phyloP scores from a whole-genome alignment of 2,888 invertebrate genomes.

The Acleris sparsana region DNA sequence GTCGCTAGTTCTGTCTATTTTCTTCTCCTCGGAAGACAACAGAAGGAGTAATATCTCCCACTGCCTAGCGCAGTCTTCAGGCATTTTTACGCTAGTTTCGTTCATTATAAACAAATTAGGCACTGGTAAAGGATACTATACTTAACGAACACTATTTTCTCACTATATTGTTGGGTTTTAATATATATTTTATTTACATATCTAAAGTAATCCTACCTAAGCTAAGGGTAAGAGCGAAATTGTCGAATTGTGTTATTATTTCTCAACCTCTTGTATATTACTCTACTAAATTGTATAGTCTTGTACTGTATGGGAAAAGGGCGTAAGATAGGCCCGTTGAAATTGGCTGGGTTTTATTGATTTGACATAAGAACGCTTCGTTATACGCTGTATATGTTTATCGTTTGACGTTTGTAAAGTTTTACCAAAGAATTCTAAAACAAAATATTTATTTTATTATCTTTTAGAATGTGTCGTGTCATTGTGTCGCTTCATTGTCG shows the following conservation, averaged over 20 bases:
- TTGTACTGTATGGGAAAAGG: neutral
- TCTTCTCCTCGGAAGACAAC: conserved; percentile 73
- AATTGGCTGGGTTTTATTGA: conserved; percentile 37
- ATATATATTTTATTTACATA: conserved; percentile 22
- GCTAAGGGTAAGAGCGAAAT: conserved; percentile 21
- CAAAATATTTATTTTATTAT: too few relatives aligned
- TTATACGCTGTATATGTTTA: conserved; percentile 11
- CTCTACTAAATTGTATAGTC: conserved; percentile 7
- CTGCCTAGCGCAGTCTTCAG: conserved; percentile 70
- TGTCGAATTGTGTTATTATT: conserved; percentile 27
- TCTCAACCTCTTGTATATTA: conserved; percentile 10
- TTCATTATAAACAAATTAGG: conserved; percentile 34
- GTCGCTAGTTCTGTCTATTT: conserved; percentile 67
- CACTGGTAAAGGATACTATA: conserved; percentile 28
- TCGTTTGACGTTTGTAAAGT: neutral
- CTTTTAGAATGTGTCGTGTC: too few relatives aligned
- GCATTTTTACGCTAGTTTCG: conserved; percentile 54
- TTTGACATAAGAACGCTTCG: conserved; percentile 33
- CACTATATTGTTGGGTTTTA: conserved; percentile 29
- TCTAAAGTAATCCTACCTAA: neutral
- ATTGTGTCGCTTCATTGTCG: too few relatives aligned
- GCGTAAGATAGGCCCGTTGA: neutral
- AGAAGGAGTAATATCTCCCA: conserved; percentile 74
- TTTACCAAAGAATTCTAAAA: neutral
- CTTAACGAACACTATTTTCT: conserved; percentile 34